Evolutionary conservation across 2,113 vertebrate genomes (phyloP), one percentile per base, ranked within the genome.

Genomic region (Empidonax traillii): DNA sequence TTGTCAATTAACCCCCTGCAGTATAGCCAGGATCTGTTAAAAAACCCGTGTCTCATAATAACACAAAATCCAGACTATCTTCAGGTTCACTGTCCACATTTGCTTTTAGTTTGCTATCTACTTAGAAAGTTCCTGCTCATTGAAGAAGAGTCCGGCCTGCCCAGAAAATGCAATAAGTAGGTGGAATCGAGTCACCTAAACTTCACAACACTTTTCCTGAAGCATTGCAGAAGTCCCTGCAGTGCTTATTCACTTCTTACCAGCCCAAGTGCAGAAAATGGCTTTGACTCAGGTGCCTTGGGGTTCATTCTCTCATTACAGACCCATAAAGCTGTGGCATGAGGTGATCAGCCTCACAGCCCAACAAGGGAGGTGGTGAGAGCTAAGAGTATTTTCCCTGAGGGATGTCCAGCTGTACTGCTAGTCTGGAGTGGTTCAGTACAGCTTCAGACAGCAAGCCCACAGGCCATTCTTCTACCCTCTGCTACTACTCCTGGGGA

Each of bases 281-380:
- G 9, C 47, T 69, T 0, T 0, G 43, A 23, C 37, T 1, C 73
- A 13, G 8, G 5, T 9, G 35, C 14, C 53, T 75, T 7, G 1
- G 3, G 78, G 20, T 27, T n/a, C 24, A 43, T 17, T 41, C 25
- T 68, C 58, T 81, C 72, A n/a, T 24, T 33, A 71, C 31, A 75
- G 65, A 72, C 16, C 19, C 66, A 73, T 31, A 66, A 61, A 72
- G 37, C 58, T 66, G 63, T 3, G 2, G 11, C 43, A 74, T 0
- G 5, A 82, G 56, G 31, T 41, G 31, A 47, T 47, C 73, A 71
- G 65, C n/a, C 73, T 61, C 61, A 39, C 28, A 84, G 69, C 35
- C 44, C 1, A 0, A 28, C 10, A n/a, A 44, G 35, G 31, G 27
- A 74, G 30, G 20, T 62, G 43, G 55, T 28, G 46, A 81, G 10